Evolutionary conservation across 2,888 invertebrate genomes (phyloP).

Genomic region (Quadriops clusia): DNA sequence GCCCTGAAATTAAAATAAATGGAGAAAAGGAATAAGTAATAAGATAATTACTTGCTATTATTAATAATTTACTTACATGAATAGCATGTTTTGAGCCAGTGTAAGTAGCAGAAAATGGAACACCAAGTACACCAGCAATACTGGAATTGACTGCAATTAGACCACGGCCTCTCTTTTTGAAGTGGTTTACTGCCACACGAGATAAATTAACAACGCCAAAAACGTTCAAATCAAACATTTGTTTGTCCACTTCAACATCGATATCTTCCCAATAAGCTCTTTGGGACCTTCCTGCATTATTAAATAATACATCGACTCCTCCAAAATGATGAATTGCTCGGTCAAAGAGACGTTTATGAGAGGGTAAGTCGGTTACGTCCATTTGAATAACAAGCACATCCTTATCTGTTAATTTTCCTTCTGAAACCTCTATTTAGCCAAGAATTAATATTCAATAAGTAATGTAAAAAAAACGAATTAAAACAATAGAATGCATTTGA

Average conservation of each 20-base stretch:
- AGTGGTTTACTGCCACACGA: slow-evolving; percentile 56
- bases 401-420: slow-evolving; percentile 38
- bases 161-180: slow-evolving; percentile 44
- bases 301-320: slow-evolving; percentile 62
- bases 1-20: slow-evolving; percentile 41
- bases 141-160: slow-evolving; percentile 68
- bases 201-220: slow-evolving; percentile 59
- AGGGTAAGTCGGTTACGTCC: slow-evolving; percentile 49
- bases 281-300: slow-evolving; percentile 74
- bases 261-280: slow-evolving; percentile 61
- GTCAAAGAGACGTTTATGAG: slow-evolving; percentile 49
- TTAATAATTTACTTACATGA: slow-evolving; percentile 43
- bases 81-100: slow-evolving; percentile 66
- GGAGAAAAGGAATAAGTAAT: not conserved
- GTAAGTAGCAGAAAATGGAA: slow-evolving; percentile 57
- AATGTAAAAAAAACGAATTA: slow-evolving; percentile 2
- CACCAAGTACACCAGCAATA: slow-evolving; percentile 54
- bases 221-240: slow-evolving; percentile 67
- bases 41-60: no score
- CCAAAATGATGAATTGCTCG: slow-evolving; percentile 56
- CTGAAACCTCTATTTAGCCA: slow-evolving; percentile 29
- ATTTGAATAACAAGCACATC: slow-evolving; percentile 58
- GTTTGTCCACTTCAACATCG: slow-evolving; percentile 55
- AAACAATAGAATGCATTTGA: not conserved
- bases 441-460: slow-evolving; percentile 3